phyloP scores from a whole-genome alignment of 2,797 vertebrate species.

The Molossus molossus region DNA sequence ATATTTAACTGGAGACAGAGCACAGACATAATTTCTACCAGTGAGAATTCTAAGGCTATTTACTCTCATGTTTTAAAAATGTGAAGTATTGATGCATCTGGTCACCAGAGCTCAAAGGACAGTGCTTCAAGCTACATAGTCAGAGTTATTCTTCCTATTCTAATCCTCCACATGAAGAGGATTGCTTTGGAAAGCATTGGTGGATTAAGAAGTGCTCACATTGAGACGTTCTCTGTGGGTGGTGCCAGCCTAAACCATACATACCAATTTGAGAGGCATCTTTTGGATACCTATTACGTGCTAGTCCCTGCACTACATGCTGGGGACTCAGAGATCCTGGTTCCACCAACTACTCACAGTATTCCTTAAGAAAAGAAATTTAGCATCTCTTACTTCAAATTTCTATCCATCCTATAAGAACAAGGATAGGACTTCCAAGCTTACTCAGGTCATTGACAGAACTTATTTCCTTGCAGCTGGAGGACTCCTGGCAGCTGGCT shows the following conservation, averaged over 20 bases:
- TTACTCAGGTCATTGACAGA: background rate
- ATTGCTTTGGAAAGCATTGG: background rate
- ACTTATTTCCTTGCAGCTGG: background rate
- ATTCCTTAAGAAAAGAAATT: background rate
- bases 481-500: background rate
- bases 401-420: conserved; percentile 17
- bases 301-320: background rate
- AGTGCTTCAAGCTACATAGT: background rate
- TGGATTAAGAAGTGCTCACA: background rate
- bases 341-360: background rate
- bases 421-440: background rate
- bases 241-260: background rate
- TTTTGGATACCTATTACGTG: background rate
- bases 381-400: background rate
- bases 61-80: conserved; percentile 11
- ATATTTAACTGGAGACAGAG: background rate
- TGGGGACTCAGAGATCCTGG: background rate
- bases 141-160: background rate
- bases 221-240: background rate
- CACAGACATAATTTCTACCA: background rate
- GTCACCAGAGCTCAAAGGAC: background rate
- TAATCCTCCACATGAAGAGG: background rate
- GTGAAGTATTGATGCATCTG: background rate
- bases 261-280: background rate
- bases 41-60: conserved; percentile 6